These are phyloP conservation scores for Meriones psammophilus DNA, from an alignment of 2,797 vertebrate genomes.

Conservation along the genomic window DNA sequence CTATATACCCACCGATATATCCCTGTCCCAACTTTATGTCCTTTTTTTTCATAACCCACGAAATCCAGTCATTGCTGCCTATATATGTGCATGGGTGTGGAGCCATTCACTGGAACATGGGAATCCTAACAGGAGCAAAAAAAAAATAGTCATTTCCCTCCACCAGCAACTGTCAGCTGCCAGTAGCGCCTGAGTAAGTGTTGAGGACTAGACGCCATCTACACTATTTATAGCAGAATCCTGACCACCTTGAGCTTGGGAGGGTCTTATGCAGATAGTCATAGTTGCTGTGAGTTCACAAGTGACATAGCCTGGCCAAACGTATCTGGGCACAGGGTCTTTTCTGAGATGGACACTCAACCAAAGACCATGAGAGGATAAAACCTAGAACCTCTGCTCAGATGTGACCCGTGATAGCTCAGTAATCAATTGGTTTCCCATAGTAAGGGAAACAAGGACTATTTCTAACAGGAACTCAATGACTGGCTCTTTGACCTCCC, in stretches of 20 bases:
- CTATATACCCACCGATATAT: not conserved
- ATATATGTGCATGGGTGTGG: not conserved
- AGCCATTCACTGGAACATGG: not conserved
- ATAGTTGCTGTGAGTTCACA: not conserved
- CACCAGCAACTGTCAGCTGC: not conserved
- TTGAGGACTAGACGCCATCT: not conserved
- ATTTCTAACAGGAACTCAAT: no score
- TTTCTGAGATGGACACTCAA: no score
- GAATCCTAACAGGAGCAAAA: not conserved
- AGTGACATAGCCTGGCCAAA: not conserved
- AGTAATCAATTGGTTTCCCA: no score
- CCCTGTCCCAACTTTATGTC: not conserved
- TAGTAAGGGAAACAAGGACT: no score
- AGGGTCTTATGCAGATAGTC: not conserved
- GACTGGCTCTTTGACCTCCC: no score
- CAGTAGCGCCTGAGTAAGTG: not conserved
- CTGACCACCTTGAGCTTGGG: not conserved
- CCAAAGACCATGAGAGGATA: no score
- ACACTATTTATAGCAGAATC: not conserved
- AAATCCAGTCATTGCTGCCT: not conserved
- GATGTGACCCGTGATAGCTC: no score
- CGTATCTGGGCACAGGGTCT: no score
- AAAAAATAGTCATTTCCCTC: not conserved
- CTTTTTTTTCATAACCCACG: not conserved
- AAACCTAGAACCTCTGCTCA: no score